Evolutionary conservation across 1,140 invertebrate genomes (phyloP), one percentile per base, ranked within the genome.

Genomic region (Varroa destructor): DNA sequence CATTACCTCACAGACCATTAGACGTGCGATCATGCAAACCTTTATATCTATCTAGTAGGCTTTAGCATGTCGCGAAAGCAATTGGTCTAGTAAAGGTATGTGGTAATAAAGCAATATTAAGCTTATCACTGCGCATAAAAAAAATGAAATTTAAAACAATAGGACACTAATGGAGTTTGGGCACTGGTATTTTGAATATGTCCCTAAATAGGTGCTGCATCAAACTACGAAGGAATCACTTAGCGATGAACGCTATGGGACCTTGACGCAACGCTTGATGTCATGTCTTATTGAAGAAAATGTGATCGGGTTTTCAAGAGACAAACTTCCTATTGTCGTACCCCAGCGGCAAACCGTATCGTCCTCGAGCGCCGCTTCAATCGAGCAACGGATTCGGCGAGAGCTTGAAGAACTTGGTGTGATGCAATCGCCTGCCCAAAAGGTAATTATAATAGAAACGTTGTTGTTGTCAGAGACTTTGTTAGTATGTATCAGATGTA

Each of bases 211-310:
- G 46, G 46, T 51, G 10, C 8, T 67, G 37, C 61, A 46, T 43
- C 61, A 67, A 46, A 67, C 61, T 12, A 37, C 61, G 2, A 67
- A 67, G 8, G 61, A 67, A 37, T 67, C 61, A 1, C 61, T 67
- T 12, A 40, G 46, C 61, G 61, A 82, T 42, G 71, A 74, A 36
- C 80, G 80, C 2, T 82, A 88, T 73, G 91, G 90, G 1, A 89
- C 90, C 0, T 80, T 95, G 12, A 94, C 91, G 12, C 92, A 96
- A 79, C 84, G 91, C 73, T 79, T 97, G 1, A 88, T 95, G 0
- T 89, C 91, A 8, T 91, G 90, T 8, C 79, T 96, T 0, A 85
- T 95, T 75, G 91, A 96, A 79, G 91, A 96, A 78, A 91, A 91
- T 79, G 84, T 89, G 2, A 84, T 86, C 74, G 82, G 84, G 6